A percentile compares a stretch with the other conserved stretches of the same genome.
These are phyloP conservation scores for Netelia fuscicornis DNA, from an alignment of 2,888 invertebrate genomes.

Conservation along the genomic window DNA sequence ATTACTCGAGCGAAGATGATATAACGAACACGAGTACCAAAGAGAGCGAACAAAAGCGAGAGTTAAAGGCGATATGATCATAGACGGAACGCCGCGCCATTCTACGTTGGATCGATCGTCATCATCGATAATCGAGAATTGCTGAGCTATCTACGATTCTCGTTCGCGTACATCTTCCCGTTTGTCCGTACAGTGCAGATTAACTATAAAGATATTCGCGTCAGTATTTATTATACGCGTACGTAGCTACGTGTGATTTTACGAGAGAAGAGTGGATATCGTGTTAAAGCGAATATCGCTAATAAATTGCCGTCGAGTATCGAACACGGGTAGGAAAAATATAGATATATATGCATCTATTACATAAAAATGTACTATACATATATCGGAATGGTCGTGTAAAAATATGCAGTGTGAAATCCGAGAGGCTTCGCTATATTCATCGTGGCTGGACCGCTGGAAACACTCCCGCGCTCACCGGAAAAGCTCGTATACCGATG, in stretches of 20 bases:
- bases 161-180: constrained; percentile 15
- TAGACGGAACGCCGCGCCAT: constrained; percentile 30
- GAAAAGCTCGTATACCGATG: constrained; percentile 24
- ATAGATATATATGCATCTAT: constrained; percentile 9
- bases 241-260: background rate
- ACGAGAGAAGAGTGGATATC: background rate
- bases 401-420: constrained; percentile 6
- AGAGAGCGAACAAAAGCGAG: constrained; percentile 20
- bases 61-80: constrained; percentile 65
- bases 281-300: constrained; percentile 32
- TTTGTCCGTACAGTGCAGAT: background rate
- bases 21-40: constrained; percentile 16
- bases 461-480: constrained; percentile 22
- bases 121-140: constrained; percentile 59
- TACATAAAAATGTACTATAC: background rate
- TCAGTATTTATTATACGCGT: background rate
- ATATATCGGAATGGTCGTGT: background rate
- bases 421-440: constrained; percentile 11
- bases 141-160: constrained; percentile 46
- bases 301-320: constrained; percentile 34
- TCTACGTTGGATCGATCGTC: constrained; percentile 38
- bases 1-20: constrained; percentile 18
- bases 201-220: background rate
- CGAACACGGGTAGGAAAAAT: constrained; percentile 13
- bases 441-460: constrained; percentile 8